Evolutionary conservation across 2,888 invertebrate genomes (phyloP), one percentile per base, ranked within the genome.

Genomic region (Odontocerum albicorne): DNA sequence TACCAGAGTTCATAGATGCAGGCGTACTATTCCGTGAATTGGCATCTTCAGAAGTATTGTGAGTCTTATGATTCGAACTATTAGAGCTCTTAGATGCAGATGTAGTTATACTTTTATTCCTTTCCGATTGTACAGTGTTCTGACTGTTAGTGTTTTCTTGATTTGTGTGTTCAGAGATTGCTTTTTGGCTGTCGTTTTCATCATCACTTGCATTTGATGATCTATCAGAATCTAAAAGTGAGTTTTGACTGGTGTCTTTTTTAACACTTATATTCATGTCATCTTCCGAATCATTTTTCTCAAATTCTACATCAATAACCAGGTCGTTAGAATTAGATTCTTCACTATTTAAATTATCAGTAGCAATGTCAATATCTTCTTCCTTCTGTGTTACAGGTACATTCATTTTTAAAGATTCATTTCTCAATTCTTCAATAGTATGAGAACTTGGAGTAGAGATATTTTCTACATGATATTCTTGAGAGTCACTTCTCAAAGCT

Each of bases 221-320:
- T n/a, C n/a, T n/a, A 40, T 49, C 40, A 32, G 40, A 40, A 12
- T 49, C 21, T n/a, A 49, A 27, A 38, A 39, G 38, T 1, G 43
- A 35, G 4, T 10, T 15, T 12, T 44, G n/a, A n/a, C n/a, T n/a
- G n/a, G n/a, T n/a, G n/a, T n/a, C n/a, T n/a, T n/a, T n/a, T n/a
- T n/a, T n/a, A n/a, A n/a, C n/a, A n/a, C n/a, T n/a, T n/a, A n/a
- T n/a, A n/a, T n/a, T n/a, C 4, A 38, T 46, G 31, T 44, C 38
- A 15, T 15, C 31, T n/a, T 42, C 55, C 6, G 8, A 31, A 36
- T 42, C 16, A 22, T 15, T 33, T 16, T 46, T 43, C 20, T 57
- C 50, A 20, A 27, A 45, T 54, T 51, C 55, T 4, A 66, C 69
- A 61, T 72, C 69, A 2, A 55, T 55, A n/a, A 55, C 55, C 2